These are phyloP conservation scores for Stegana nigrithorax DNA, from an alignment of 2,888 invertebrate genomes.

Conservation along the genomic window DNA sequence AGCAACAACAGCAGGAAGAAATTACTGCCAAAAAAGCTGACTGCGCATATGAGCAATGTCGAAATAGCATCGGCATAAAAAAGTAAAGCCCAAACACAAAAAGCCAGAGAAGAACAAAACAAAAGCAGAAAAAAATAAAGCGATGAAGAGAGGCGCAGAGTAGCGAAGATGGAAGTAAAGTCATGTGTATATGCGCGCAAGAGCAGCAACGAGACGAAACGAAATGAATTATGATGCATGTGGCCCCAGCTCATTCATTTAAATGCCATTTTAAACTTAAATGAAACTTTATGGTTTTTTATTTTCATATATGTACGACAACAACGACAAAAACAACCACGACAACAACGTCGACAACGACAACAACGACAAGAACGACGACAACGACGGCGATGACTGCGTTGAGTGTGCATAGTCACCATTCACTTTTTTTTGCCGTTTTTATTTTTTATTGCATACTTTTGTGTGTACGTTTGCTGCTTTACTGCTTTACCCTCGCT, in stretches of 20 bases:
- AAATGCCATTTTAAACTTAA: slow-evolving; percentile 66
- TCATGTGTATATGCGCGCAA: too few species aligned
- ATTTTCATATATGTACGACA: slow-evolving; percentile 41
- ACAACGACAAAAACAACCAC: not conserved
- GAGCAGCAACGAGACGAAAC: slow-evolving; percentile 52
- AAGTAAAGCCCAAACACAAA: not conserved
- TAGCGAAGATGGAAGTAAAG: too few species aligned
- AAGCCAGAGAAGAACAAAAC: slow-evolving; percentile 7
- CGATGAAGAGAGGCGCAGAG: slow-evolving; percentile 16
- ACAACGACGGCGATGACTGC: too few species aligned
- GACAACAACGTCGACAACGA: not conserved
- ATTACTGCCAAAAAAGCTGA: slow-evolving; percentile 11
- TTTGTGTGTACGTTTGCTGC: not conserved
- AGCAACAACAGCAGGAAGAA: slow-evolving; percentile 8
- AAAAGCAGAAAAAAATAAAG: not conserved
- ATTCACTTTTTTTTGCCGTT: slow-evolving; percentile 3
- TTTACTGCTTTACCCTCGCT: not conserved
- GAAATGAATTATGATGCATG: slow-evolving; percentile 65
- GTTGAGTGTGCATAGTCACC: too few species aligned
- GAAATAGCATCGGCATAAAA: not conserved
- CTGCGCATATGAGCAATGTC: slow-evolving; percentile 22
- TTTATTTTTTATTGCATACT: too few species aligned
- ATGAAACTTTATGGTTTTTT: slow-evolving; percentile 63
- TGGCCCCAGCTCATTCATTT: slow-evolving; percentile 58
- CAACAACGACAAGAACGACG: not conserved